These are phyloP conservation scores for Moxostoma hubbsi DNA, from an alignment of 2,797 vertebrate species.

Conservation along the genomic window DNA sequence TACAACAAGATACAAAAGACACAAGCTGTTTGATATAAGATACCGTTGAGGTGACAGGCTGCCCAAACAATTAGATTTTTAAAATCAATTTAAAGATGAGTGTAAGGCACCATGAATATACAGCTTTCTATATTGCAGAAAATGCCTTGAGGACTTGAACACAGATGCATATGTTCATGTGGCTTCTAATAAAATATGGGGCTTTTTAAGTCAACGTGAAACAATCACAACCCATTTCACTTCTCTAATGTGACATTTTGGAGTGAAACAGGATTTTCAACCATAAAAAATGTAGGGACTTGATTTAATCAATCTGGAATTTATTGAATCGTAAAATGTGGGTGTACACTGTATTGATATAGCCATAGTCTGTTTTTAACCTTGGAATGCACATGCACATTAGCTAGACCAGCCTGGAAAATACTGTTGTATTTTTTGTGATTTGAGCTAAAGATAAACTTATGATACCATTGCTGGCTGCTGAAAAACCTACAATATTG, in stretches of 20 bases:
- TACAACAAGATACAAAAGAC: conserved; percentile 15
- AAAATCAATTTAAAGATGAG: neutral
- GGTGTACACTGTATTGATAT: too few species aligned
- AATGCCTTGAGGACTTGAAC: neutral
- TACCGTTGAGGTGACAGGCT: conserved; percentile 4
- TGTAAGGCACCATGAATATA: neutral
- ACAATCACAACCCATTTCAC: neutral
- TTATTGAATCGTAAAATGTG: neutral
- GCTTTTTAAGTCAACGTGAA: conserved; percentile 10
- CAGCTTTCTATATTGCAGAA: neutral
- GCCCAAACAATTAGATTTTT: neutral
- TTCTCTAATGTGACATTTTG: neutral
- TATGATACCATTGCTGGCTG: too few species aligned
- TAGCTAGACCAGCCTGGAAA: too few species aligned
- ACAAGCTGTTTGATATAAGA: conserved; percentile 23
- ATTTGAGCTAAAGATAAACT: too few species aligned
- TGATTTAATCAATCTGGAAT: neutral
- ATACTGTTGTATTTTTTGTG: too few species aligned
- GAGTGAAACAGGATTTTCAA: neutral
- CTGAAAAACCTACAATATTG: too few species aligned
- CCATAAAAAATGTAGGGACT: neutral
- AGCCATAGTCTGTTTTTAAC: neutral
- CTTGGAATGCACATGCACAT: neutral
- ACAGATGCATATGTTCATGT: neutral
- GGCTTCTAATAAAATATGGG: neutral